Percentiles rank a stretch among this genome's conserved stretches.
These are phyloP conservation scores for Donacobius atricapilla DNA, from an alignment of 2,113 vertebrate genomes.

Conservation along the genomic window DNA sequence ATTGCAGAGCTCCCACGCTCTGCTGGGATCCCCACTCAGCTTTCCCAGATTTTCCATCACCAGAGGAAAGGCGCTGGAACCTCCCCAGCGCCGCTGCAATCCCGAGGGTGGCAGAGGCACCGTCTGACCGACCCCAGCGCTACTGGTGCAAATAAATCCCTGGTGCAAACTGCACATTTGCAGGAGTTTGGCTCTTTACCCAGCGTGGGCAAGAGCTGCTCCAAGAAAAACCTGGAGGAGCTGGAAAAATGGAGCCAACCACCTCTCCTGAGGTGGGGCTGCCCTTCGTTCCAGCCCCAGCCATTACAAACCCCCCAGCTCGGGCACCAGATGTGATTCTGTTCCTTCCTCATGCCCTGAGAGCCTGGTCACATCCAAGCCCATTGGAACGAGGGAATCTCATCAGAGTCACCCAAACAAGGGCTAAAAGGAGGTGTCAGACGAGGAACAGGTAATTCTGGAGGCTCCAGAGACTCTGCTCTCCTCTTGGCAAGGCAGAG, in stretches of 20 bases:
- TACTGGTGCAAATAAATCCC: rapidly evolving
- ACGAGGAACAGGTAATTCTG: neutral
- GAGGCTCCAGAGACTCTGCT: rapidly evolving
- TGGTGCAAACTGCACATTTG: neutral
- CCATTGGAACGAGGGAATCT: neutral
- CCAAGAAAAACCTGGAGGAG: neutral
- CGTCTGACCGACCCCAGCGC: rapidly evolving
- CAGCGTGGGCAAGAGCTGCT: rapidly evolving
- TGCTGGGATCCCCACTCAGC: neutral
- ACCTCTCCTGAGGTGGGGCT: rapidly evolving
- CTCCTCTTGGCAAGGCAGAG: neutral
- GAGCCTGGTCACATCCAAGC: neutral
- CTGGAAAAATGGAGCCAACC: neutral
- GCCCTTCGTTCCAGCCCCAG: neutral
- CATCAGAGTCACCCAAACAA: neutral
- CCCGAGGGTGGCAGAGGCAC: rapidly evolving
- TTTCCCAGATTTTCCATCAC: too few relatives aligned
- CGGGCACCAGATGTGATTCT: rapidly evolving
- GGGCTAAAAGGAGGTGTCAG: too few relatives aligned
- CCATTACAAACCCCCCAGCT: rapidly evolving
- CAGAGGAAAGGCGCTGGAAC: neutral
- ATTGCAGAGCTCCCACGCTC: rapidly evolving
- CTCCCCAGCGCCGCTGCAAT: neutral
- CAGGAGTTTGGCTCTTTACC: neutral
- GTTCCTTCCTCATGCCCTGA: rapidly evolving